A percentile compares a stretch with the other conserved stretches of the same genome.
Conservation (phyloP, 2,888 invertebrate genomes). For the Leucoptera coffeella region DNA sequence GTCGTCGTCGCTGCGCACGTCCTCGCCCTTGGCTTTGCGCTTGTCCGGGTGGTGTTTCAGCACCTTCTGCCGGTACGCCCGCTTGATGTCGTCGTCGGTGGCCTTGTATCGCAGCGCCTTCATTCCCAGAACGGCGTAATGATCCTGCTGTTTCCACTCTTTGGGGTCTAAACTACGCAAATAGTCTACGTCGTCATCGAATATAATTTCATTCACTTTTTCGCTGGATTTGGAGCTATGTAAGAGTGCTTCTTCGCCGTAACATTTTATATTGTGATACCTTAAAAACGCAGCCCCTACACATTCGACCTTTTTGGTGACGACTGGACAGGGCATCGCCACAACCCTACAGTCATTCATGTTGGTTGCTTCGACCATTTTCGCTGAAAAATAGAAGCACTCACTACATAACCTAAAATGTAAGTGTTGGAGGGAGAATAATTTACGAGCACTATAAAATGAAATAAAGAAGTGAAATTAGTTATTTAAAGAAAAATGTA, state of each 20-base stretch:
- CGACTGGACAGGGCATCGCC: constrained; percentile 23
- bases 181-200: constrained; percentile 72
- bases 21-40: constrained; percentile 84
- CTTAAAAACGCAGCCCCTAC: constrained; percentile 43
- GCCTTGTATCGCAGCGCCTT: constrained; percentile 77
- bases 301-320: constrained; percentile 41
- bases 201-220: constrained; percentile 34
- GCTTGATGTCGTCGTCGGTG: constrained; percentile 87
- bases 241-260: constrained; percentile 36
- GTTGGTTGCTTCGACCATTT: constrained; percentile 33
- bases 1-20: constrained; percentile 84
- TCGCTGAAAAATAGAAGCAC: too few species aligned
- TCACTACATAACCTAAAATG: too few species aligned
- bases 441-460: too few species aligned
- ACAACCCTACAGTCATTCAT: constrained; percentile 20
- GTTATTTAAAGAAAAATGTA: too few species aligned
- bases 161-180: constrained; percentile 87
- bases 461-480: too few species aligned
- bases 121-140: constrained; percentile 92
- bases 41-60: constrained; percentile 98
- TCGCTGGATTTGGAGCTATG: constrained; percentile 32
- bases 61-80: constrained; percentile 73
- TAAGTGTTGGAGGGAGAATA: too few species aligned
- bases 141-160: constrained; percentile 97
- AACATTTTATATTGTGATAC: constrained; percentile 42